phyloP scores from a whole-genome alignment of 1,140 invertebrate species.

The Lepidurus apus region DNA sequence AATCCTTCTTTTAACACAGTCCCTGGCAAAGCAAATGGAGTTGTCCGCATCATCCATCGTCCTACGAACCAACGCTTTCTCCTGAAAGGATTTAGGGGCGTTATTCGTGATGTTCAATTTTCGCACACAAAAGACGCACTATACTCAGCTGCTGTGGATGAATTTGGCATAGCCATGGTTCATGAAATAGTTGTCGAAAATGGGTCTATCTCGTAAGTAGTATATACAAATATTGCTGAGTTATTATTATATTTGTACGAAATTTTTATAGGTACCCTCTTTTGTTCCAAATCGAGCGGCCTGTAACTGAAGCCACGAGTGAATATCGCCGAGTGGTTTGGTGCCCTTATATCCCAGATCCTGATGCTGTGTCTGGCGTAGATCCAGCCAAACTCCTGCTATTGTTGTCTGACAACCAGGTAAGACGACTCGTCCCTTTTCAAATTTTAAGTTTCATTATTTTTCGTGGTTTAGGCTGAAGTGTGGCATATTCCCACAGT shows the following conservation, averaged over 20 bases:
- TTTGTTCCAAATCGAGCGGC: conserved; percentile 38
- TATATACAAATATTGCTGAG: conserved; percentile 45
- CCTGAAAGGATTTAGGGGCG: conserved; percentile 77
- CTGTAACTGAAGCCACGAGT: conserved; percentile 37
- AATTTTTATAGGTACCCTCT: neutral
- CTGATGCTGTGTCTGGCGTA: conserved; percentile 47
- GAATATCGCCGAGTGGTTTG: conserved; percentile 67
- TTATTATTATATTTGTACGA: neutral
- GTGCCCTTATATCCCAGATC: conserved; percentile 79
- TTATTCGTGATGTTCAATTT: conserved; percentile 83
- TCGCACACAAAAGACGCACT: conserved; percentile 69
- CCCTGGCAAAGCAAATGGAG: conserved; percentile 62
- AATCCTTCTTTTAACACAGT: conserved; percentile 44
- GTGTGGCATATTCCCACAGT: conserved; percentile 57
- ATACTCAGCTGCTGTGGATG: conserved; percentile 79
- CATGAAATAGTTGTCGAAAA: conserved; percentile 62
- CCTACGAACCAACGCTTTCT: conserved; percentile 67
- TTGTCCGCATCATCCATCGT: conserved; percentile 72
- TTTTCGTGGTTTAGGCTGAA: conserved; percentile 50
- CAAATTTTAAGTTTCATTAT: conserved; percentile 26
- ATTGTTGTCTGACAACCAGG: conserved; percentile 18
- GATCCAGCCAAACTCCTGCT: conserved; percentile 30
- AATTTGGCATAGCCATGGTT: conserved; percentile 70
- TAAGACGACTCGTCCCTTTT: neutral
- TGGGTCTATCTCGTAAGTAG: conserved; percentile 37